Base-by-base conservation (phyloP, 2,113 vertebrate genomes). In the Seriola dumerili region DNA sequence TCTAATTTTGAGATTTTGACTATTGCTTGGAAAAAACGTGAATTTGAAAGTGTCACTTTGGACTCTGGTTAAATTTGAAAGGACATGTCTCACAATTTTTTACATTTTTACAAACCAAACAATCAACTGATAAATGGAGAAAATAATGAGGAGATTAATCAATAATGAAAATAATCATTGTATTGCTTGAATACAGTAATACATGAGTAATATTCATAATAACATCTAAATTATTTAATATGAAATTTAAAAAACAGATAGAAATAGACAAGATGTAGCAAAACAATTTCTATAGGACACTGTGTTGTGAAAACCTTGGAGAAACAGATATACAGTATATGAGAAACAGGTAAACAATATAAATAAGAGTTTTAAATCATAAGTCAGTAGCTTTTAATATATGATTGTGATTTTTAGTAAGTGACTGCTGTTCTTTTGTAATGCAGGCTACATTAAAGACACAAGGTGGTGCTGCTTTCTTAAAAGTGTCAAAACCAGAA, bases 401-500 rank as follows among this genome's bases (percentile, higher is more conserved):
- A 17, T n/a, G 23, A 32, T 38, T 25, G 3, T 1, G 40, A 38
- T 38, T 72, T 72, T 54, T 9, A 23, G 13, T 38, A 11, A 36
- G 8, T 42, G 40, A 42, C 8, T 11, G 10, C 40, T 42, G 7
- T 11, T 8, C 40, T 54, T 3, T 48, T n/a, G 8, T 42, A 32
- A 40, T 68, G 17, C 11, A 77, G 13, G 1, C 6, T 19, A 34
- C 40, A 67, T 46, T 72, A 25, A 29, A 8, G 32, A 62, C 78
- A 67, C 72, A n/a, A 78, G 85, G 46, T 85, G 88, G 64, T 63
- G 80, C 63, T 77, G 32, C 63, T 50, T 19, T 48, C 34, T 23
- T 23, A 46, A n/a, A 48, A 19, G 3, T 66, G 29, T 64, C 9
- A 42, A 5, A 58, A 13, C 12, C 32, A 68, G 29, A 16, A 19